Conservation (phyloP, 1,140 invertebrate species). For the Lepidurus apus region DNA sequence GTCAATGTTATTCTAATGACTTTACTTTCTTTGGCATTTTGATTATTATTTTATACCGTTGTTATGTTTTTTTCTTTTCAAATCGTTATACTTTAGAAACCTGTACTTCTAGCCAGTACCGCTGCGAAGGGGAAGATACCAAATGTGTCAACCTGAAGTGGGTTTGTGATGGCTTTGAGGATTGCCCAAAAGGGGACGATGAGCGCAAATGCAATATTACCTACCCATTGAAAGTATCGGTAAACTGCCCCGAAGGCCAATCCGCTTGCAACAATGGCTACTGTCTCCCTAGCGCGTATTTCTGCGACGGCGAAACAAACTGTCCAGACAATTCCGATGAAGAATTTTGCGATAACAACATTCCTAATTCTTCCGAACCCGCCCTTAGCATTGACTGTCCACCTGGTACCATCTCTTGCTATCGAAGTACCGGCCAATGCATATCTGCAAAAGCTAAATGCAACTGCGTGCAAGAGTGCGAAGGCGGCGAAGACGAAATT, state of each 20-base stretch:
- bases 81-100: conserved; percentile 28
- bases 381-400: background rate
- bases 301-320: conserved; percentile 64
- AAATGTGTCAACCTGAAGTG: conserved; percentile 49
- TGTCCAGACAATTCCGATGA: conserved; percentile 62
- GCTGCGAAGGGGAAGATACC: conserved; percentile 48
- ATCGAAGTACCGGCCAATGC: background rate
- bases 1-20: background rate
- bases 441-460: background rate
- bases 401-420: too few species aligned
- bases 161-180: conserved; percentile 50
- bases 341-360: conserved; percentile 35
- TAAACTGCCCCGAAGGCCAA: background rate
- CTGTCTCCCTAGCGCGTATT: conserved; percentile 55
- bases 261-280: conserved; percentile 54
- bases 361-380: background rate
- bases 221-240: background rate
- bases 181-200: conserved; percentile 30
- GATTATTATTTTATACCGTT: background rate
- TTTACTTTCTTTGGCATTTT: background rate
- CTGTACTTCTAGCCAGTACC: conserved; percentile 43
- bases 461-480: background rate
- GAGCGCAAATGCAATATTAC: conserved; percentile 46
- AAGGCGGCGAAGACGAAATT: background rate
- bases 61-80: background rate